Conservation (phyloP, 2,797 vertebrate species). For the Periparus ater region DNA sequence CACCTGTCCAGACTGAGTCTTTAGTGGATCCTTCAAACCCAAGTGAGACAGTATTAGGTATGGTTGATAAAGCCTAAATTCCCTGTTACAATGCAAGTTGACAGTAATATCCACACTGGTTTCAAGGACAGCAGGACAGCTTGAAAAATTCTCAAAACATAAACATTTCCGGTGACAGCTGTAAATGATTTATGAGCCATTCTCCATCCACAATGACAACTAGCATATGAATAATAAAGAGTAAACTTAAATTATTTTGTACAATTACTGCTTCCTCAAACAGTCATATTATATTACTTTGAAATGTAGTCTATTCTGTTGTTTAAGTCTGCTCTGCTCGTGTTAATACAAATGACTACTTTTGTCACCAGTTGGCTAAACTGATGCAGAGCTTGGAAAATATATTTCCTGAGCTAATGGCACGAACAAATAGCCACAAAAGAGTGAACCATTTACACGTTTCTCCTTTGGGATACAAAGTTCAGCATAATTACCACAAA, state of each 20-base stretch:
- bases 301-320: not conserved
- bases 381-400: slow-evolving; percentile 25
- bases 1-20: not conserved
- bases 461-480: slow-evolving; percentile 52
- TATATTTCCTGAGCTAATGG: slow-evolving; percentile 41
- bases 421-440: slow-evolving; percentile 30
- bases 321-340: not conserved
- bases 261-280: slow-evolving; percentile 9
- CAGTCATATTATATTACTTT: not conserved
- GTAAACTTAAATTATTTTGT: slow-evolving; percentile 10
- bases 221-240: not conserved
- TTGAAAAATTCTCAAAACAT: not conserved
- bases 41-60: not conserved
- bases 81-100: not conserved
- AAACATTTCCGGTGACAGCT: not conserved
- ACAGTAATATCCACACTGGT: rapidly evolving
- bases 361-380: slow-evolving; percentile 27
- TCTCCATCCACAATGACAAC: not conserved
- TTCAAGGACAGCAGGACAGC: not conserved
- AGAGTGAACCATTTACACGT: slow-evolving; percentile 38
- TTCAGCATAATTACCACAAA: slow-evolving; percentile 35
- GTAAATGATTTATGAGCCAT: slow-evolving; percentile 3
- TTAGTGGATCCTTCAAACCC: not conserved
- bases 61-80: not conserved
- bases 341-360: slow-evolving; percentile 13